These are phyloP conservation scores for Epicampocera succincta DNA, from an alignment of 2,888 invertebrate genomes.

Conservation along the genomic window DNA sequence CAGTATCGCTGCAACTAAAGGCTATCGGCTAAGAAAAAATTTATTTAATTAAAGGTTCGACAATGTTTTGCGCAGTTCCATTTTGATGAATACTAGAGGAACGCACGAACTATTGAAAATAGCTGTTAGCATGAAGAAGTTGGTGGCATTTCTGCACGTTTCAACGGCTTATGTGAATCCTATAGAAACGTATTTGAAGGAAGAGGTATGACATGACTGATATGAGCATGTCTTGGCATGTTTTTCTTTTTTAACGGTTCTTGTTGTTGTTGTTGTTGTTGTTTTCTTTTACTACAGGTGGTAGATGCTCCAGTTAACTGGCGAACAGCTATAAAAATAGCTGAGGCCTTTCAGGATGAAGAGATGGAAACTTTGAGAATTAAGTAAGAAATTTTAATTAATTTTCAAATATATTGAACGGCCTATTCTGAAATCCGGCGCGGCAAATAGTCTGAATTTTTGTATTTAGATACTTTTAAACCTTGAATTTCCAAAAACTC, in stretches of 20 bases:
- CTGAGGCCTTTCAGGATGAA: slow-evolving; percentile 84
- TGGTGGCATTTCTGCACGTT: slow-evolving; percentile 88
- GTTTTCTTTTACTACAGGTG: slow-evolving; percentile 59
- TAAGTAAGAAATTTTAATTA: slow-evolving; percentile 82
- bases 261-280: no score
- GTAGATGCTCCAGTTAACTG: slow-evolving; percentile 84
- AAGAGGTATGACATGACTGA: slow-evolving; percentile 84
- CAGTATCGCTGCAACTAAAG: background rate
- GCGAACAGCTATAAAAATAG: slow-evolving; percentile 84
- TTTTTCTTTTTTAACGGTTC: background rate
- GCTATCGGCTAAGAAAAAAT: no score
- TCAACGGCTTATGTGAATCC: slow-evolving; percentile 94
- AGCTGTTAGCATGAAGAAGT: slow-evolving; percentile 83
- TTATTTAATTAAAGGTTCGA: slow-evolving; percentile 85
- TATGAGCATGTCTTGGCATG: background rate
- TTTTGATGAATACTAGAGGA: slow-evolving; percentile 85
- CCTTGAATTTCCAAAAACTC: no score
- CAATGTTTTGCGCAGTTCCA: slow-evolving; percentile 86
- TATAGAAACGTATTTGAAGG: slow-evolving; percentile 87
- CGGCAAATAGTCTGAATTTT: no score
- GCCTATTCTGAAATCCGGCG: no score
- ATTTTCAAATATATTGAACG: background rate
- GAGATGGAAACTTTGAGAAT: slow-evolving; percentile 83
- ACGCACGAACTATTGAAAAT: slow-evolving; percentile 85
- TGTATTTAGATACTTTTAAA: no score